Percentiles rank a stretch among this genome's conserved stretches.
Evolutionary conservation across 2,888 invertebrate genomes (phyloP).

Genomic region (Chloroclysta siterata): DNA sequence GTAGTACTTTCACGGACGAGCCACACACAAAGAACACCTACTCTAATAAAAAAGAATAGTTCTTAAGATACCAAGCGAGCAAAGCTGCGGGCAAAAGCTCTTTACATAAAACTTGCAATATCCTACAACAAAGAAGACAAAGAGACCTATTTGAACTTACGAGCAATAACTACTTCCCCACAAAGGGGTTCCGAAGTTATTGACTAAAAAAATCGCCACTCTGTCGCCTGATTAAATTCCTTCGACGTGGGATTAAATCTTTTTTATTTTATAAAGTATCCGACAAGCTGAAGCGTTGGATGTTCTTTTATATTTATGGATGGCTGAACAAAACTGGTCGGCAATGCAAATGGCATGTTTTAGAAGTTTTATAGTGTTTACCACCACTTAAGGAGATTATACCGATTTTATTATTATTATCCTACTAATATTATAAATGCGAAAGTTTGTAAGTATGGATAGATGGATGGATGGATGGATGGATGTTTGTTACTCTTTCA

Average conservation of each 20-base stretch:
- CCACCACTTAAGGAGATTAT: no score
- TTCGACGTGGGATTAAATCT: slow-evolving; percentile 33
- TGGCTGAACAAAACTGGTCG: no score
- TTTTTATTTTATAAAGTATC: slow-evolving; percentile 32
- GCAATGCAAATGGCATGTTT: no score
- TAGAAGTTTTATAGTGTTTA: no score
- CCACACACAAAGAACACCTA: no score
- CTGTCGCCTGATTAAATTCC: slow-evolving; percentile 41
- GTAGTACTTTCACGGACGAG: no score
- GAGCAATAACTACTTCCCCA: slow-evolving; percentile 24
- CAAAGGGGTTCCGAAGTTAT: slow-evolving; percentile 28
- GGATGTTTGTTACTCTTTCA: no score
- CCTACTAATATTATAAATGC: no score
- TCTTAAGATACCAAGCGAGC: background rate
- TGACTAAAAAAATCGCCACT: slow-evolving; percentile 28
- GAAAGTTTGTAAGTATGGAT: no score
- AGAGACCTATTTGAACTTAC: slow-evolving; percentile 7
- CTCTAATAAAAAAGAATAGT: no score
- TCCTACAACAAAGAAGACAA: slow-evolving; percentile 4
- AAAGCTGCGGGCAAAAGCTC: background rate
- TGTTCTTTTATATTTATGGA: background rate
- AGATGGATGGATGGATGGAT: no score
- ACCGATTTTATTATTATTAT: no score
- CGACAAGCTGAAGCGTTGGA: slow-evolving; percentile 3
- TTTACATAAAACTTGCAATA: slow-evolving; percentile 18